A percentile compares a stretch with the other conserved stretches of the same genome.
Conservation (phyloP, 2,888 invertebrate species). For the Andrena trimmerana region DNA sequence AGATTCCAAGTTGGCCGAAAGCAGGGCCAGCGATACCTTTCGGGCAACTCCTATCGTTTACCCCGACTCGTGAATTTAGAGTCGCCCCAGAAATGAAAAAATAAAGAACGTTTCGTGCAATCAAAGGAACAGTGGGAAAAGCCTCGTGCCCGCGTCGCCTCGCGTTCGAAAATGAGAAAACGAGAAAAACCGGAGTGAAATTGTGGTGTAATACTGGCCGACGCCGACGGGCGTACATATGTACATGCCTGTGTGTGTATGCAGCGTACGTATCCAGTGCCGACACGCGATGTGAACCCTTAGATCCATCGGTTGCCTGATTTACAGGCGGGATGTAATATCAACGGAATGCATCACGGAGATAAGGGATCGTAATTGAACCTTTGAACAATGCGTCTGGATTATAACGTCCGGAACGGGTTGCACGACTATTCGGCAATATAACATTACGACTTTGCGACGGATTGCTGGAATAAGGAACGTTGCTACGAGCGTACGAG, state of each 20-base stretch:
- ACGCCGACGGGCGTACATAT: not conserved
- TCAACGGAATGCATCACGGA: constrained; percentile 35
- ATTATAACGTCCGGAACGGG: not conserved
- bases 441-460: not conserved
- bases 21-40: constrained; percentile 63
- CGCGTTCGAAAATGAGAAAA: not conserved
- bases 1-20: constrained; percentile 64
- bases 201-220: constrained; percentile 34
- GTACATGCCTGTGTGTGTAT: not conserved
- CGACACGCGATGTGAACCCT: constrained; percentile 42
- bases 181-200: constrained; percentile 16
- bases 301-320: constrained; percentile 18
- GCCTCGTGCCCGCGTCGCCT: not conserved
- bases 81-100: constrained; percentile 7
- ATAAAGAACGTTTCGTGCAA: constrained; percentile 14
- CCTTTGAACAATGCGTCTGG: not conserved
- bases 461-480: not conserved
- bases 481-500: not conserved
- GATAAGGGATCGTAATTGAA: constrained; percentile 53
- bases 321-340: constrained; percentile 36
- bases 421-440: not conserved
- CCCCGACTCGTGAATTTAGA: constrained; percentile 30
- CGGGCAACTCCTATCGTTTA: constrained; percentile 34
- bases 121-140: not conserved
- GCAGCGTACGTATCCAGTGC: constrained; percentile 10